phyloP scores from a whole-genome alignment of 2,113 vertebrate species.

The Sigmodon hispidus region DNA sequence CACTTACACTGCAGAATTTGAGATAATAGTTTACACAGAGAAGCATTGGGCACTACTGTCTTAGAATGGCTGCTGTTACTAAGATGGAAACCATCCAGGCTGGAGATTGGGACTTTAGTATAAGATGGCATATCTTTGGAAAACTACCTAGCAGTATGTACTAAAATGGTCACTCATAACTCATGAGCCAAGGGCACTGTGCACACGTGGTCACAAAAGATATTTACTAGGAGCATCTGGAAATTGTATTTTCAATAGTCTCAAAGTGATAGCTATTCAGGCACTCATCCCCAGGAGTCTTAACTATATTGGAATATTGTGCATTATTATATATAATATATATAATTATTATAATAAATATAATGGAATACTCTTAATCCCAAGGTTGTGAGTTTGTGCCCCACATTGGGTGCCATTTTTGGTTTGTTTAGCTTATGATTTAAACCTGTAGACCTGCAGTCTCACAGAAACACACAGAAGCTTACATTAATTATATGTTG shows the following conservation, averaged over 20 bases:
- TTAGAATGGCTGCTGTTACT: neutral
- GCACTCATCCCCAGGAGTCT: neutral
- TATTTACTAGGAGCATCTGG: neutral
- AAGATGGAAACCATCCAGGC: neutral
- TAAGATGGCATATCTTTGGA: neutral
- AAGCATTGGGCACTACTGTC: neutral
- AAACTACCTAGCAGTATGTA: neutral
- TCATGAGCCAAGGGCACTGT: neutral
- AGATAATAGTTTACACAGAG: neutral
- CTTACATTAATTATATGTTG: too few relatives aligned
- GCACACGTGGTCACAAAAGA: neutral
- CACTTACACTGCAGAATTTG: neutral
- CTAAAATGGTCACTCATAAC: neutral
- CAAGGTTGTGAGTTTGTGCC: too few relatives aligned
- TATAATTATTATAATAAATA: too few relatives aligned
- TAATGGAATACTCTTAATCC: too few relatives aligned
- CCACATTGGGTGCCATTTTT: too few relatives aligned
- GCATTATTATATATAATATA: too few relatives aligned
- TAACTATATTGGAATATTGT: neutral
- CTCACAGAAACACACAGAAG: too few relatives aligned
- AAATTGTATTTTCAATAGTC: too few relatives aligned
- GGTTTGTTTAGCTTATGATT: too few relatives aligned
- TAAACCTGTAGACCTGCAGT: too few relatives aligned
- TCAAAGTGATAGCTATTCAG: too few relatives aligned
- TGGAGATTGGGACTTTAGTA: neutral